Percentiles rank a stretch among this genome's conserved stretches.
These are phyloP conservation scores for Trichomycterus rosablanca DNA, from an alignment of 2,113 vertebrate genomes.

Conservation along the genomic window DNA sequence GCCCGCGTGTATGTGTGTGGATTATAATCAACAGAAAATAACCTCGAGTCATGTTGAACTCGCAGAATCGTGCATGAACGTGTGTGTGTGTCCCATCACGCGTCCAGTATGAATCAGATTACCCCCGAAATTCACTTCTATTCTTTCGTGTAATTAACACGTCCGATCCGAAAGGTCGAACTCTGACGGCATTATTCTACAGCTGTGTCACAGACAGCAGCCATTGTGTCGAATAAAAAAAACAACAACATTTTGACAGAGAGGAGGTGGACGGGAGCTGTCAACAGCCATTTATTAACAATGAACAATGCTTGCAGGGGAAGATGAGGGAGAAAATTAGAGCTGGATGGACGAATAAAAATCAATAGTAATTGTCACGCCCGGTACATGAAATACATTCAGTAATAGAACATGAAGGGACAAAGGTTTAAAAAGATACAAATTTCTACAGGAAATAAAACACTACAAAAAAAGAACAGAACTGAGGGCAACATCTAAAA, in stretches of 20 bases:
- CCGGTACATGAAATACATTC: not conserved
- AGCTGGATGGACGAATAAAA: not conserved
- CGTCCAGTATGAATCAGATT: not conserved
- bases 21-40: not conserved
- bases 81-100: not conserved
- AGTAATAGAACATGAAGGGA: not conserved
- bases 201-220: not conserved
- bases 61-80: conserved; percentile 4
- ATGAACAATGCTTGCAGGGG: not conserved
- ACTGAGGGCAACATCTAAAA: not conserved
- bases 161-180: not conserved
- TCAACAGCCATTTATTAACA: not conserved
- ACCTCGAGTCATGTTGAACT: not conserved
- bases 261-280: not conserved
- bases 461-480: too few relatives aligned
- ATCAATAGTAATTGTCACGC: not conserved
- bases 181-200: not conserved
- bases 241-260: not conserved
- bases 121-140: not conserved
- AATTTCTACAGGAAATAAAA: not conserved
- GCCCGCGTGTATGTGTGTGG: conserved; percentile 11
- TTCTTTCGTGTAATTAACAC: not conserved
- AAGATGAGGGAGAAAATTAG: not conserved
- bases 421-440: not conserved
- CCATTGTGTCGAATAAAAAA: too few relatives aligned